phyloP scores from a whole-genome alignment of 2,888 invertebrate genomes.

The Lasius platythorax region DNA sequence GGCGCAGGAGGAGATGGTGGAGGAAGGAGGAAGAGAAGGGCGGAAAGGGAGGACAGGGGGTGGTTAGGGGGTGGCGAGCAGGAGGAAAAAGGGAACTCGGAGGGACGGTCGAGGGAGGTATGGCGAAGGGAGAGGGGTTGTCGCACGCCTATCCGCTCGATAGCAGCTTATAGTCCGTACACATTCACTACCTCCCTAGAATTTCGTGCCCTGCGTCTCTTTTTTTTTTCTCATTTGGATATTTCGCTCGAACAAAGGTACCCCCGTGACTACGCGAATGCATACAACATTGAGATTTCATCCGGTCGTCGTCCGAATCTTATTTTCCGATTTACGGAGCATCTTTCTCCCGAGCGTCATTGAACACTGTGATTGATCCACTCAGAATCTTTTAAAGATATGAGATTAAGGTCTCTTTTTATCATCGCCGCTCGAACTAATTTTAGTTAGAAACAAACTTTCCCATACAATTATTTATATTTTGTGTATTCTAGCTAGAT shows the following conservation, averaged over 20 bases:
- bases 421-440: not conserved
- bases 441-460: conserved; percentile 3
- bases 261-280: conserved; percentile 17
- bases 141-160: conserved; percentile 85
- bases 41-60: conserved; percentile 51
- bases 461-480: not conserved
- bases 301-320: conserved; percentile 3
- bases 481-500: not conserved
- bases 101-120: conserved; percentile 65
- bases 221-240: conserved; percentile 34
- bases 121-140: conserved; percentile 74
- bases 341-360: conserved; percentile 9
- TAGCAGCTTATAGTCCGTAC: conserved; percentile 84
- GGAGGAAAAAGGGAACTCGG: conserved; percentile 74
- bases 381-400: conserved; percentile 16
- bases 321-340: conserved; percentile 21
- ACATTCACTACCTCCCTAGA: conserved; percentile 79
- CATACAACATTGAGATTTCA: conserved; percentile 35
- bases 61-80: conserved; percentile 67
- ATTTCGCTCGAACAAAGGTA: conserved; percentile 37
- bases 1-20: conserved; percentile 59
- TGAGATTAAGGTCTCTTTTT: not conserved
- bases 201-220: conserved; percentile 70
- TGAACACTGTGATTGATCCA: conserved; percentile 30
- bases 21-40: conserved; percentile 63